These are phyloP conservation scores for Mus spicilegus DNA, from an alignment of 2,113 vertebrate species.

Conservation along the genomic window DNA sequence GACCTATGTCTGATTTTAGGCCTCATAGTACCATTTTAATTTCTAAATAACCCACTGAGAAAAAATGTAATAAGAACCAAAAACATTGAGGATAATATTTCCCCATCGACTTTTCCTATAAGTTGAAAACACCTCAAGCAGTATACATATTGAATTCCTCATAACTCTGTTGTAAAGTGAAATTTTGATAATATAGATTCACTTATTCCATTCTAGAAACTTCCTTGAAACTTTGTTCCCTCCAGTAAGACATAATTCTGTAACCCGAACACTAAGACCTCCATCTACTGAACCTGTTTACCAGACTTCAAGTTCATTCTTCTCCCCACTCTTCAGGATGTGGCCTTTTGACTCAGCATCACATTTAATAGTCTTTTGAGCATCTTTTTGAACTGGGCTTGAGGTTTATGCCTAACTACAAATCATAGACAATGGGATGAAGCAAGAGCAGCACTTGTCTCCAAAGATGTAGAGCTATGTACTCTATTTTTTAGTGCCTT, in stretches of 20 bases:
- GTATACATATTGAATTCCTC: neutral
- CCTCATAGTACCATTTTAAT: slow-evolving; percentile 29
- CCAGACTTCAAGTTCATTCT: neutral
- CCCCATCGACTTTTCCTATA: neutral
- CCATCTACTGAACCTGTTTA: neutral
- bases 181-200: neutral
- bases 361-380: neutral
- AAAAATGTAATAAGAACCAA: neutral
- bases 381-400: neutral
- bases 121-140: neutral
- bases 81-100: neutral
- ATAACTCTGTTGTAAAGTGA: neutral
- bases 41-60: slow-evolving; percentile 17
- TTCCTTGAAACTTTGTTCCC: neutral
- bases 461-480: neutral
- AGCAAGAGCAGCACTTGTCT: neutral
- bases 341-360: neutral
- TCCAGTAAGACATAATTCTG: neutral
- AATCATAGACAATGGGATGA: neutral
- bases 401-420: neutral
- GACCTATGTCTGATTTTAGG: neutral
- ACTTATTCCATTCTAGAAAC: neutral
- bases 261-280: neutral
- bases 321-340: neutral
- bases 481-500: neutral